Conservation (phyloP, 2,888 invertebrate genomes). For the Caenorhabditis panamensis region DNA sequence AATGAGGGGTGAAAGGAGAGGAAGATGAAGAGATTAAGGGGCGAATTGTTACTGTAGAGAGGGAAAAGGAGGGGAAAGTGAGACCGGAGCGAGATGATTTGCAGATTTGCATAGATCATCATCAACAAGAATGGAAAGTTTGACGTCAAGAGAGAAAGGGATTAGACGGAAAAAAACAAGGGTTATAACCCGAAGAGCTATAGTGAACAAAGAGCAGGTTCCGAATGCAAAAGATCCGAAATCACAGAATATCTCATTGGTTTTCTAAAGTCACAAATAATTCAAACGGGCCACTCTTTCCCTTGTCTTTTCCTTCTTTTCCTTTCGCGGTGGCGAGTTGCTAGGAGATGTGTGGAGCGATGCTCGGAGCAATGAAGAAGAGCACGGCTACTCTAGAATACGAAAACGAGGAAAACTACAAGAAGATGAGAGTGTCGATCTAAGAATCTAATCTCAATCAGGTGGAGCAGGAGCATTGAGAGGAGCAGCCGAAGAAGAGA, state of each 20-base stretch:
- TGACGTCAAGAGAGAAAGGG: conserved; percentile 40
- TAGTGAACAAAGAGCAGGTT: neutral
- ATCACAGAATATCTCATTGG: conserved; percentile 24
- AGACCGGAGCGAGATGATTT: conserved; percentile 46
- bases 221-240: conserved; percentile 8
- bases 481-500: conserved; percentile 18
- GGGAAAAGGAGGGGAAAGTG: conserved; percentile 42
- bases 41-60: conserved; percentile 23
- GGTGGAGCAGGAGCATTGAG: conserved; percentile 18
- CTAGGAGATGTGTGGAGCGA: conserved; percentile 22
- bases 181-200: neutral
- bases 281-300: conserved; percentile 16
- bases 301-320: conserved; percentile 10
- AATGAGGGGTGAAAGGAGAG: conserved; percentile 19
- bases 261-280: conserved; percentile 32
- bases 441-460: neutral
- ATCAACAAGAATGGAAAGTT: neutral
- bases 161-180: conserved; percentile 16
- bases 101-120: conserved; percentile 58
- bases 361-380: conserved; percentile 21
- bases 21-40: conserved; percentile 2
- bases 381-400: conserved; percentile 26
- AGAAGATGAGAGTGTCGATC: too few species aligned
- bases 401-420: neutral
- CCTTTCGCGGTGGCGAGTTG: conserved; percentile 36